These are phyloP conservation scores for Falco novaeseelandiae DNA, from an alignment of 2,797 vertebrate genomes.

Conservation along the genomic window DNA sequence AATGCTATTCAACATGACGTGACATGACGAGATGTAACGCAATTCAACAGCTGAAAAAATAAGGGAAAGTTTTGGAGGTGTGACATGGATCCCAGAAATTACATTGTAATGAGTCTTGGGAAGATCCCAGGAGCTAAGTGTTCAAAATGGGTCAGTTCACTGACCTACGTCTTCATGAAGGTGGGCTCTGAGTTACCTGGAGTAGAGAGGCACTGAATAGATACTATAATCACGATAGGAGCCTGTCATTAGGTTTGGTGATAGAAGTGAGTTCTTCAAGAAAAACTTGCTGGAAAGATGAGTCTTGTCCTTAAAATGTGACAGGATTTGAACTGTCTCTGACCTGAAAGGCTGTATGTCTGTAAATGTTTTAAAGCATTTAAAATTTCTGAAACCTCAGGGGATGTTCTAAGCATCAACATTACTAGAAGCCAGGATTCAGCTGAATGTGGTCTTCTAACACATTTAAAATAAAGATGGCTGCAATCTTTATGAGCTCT, in stretches of 20 bases:
- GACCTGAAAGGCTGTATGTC: neutral
- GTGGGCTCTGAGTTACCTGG: neutral
- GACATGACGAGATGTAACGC: neutral
- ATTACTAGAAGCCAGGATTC: neutral
- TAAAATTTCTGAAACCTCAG: neutral
- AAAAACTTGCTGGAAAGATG: neutral
- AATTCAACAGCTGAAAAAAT: neutral
- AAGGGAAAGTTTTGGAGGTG: neutral
- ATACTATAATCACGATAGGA: fast-evolving
- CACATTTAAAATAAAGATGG: neutral
- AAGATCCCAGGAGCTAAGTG: neutral
- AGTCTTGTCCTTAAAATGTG: neutral
- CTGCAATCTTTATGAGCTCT: neutral
- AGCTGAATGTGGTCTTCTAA: neutral
- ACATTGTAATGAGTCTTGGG: neutral
- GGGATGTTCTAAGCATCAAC: neutral
- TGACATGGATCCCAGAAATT: neutral
- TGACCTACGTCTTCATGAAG: neutral
- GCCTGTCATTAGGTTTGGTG: neutral
- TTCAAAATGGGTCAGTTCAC: neutral
- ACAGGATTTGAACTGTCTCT: neutral
- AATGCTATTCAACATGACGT: conserved; percentile 9
- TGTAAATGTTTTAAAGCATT: neutral
- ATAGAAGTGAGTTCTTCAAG: neutral
- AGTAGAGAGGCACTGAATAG: neutral